phyloP scores from a whole-genome alignment of 2,888 invertebrate species.

The Julus scandinavius region DNA sequence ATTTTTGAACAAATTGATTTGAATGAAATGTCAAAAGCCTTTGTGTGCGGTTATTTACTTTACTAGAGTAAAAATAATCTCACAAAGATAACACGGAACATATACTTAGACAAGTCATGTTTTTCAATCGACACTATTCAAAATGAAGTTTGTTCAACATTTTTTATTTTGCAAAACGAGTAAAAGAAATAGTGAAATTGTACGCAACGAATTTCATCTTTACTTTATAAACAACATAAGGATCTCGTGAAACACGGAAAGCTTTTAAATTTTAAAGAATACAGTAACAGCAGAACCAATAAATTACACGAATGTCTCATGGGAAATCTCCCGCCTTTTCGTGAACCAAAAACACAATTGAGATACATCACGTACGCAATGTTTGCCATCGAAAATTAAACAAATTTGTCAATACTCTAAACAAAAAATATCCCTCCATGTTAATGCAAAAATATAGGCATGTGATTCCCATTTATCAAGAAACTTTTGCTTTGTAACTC shows the following conservation, averaged over 20 bases:
- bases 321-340: neutral
- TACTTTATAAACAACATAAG: neutral
- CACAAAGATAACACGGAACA: neutral
- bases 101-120: too few relatives aligned
- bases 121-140: too few relatives aligned
- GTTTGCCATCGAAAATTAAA: neutral
- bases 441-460: neutral
- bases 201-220: neutral
- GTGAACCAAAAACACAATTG: neutral
- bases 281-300: neutral
- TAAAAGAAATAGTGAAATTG: neutral
- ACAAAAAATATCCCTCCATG: neutral
- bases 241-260: neutral
- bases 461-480: neutral
- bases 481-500: neutral
- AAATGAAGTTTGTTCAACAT: too few relatives aligned
- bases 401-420: neutral
- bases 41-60: too few relatives aligned
- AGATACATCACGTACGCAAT: neutral
- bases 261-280: neutral
- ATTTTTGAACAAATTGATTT: too few relatives aligned
- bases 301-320: neutral
- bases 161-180: neutral
- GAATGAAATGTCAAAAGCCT: neutral
- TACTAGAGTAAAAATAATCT: neutral